Evolutionary conservation across 2,888 invertebrate genomes (phyloP).

Genomic region (Volucella inanis): DNA sequence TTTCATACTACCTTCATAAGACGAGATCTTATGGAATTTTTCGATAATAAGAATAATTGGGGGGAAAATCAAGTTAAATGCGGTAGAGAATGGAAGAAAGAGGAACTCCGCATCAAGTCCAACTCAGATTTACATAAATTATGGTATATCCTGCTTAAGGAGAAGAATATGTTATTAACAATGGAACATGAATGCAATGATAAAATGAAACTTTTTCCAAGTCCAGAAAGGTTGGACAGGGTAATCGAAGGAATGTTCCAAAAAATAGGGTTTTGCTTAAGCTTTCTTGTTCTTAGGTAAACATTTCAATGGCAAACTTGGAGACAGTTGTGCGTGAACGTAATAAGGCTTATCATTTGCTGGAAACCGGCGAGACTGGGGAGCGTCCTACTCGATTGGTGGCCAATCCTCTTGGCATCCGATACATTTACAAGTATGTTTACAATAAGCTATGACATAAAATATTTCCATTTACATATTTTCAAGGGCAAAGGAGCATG

Average conservation of each 20-base stretch:
- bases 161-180: conserved; percentile 97
- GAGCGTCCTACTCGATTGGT: conserved; percentile 88
- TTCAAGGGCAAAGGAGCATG: conserved; percentile 85
- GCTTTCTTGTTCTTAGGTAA: conserved; percentile 84
- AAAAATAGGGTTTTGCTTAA: background rate
- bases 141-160: conserved; percentile 96
- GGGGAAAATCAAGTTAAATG: conserved; percentile 88
- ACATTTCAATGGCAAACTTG: conserved; percentile 96
- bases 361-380: conserved; percentile 95
- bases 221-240: conserved; percentile 96
- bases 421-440: conserved; percentile 84
- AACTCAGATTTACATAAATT: conserved; percentile 98
- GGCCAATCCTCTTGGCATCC: conserved; percentile 86
- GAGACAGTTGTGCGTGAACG: conserved; percentile 95
- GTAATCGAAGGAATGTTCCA: conserved; percentile 80
- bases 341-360: conserved; percentile 92
- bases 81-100: conserved; percentile 93
- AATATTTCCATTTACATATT: conserved; percentile 4
- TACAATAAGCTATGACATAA: background rate
- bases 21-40: conserved; percentile 92
- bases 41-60: conserved; percentile 94
- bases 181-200: conserved; percentile 94
- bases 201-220: conserved; percentile 89
- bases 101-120: conserved; percentile 96
- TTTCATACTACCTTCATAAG: conserved; percentile 47